Evolutionary conservation across 2,888 invertebrate genomes (phyloP).

Genomic region (Drosophila yooni): DNA sequence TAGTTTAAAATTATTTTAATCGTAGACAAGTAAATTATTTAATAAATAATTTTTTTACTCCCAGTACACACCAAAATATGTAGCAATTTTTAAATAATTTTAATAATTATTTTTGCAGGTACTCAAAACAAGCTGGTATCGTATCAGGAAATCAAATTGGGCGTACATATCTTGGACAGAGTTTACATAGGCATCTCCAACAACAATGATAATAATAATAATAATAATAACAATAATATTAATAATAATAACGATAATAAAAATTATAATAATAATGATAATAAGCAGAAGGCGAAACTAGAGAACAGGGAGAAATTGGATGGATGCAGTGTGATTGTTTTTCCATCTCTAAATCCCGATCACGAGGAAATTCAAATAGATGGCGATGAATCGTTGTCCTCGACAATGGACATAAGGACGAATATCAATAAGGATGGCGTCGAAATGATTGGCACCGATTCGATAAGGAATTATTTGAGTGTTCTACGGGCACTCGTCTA

Average conservation of each 20-base stretch:
- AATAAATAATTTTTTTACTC: too few relatives aligned
- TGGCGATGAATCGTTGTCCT: conserved; percentile 83
- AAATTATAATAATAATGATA: conserved; percentile 35
- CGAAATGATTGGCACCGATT: conserved; percentile 85
- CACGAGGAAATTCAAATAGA: conserved; percentile 90
- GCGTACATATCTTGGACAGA: conserved; percentile 95
- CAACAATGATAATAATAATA: conserved; percentile 18
- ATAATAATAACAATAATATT: conserved; percentile 21
- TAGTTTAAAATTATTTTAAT: background rate
- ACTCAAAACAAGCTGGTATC: conserved; percentile 84
- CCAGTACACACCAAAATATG: background rate
- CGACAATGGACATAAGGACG: conserved; percentile 86
- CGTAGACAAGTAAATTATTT: background rate
- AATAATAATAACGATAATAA: conserved; percentile 32
- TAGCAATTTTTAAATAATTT: background rate
- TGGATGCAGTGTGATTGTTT: conserved; percentile 96
- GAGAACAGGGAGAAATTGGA: conserved; percentile 87
- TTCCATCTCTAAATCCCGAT: conserved; percentile 97
- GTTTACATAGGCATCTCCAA: conserved; percentile 89
- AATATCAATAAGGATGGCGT: conserved; percentile 96
- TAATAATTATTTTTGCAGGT: conserved; percentile 52
- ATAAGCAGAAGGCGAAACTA: conserved; percentile 22
- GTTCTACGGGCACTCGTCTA: conserved; percentile 89
- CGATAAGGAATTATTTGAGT: conserved; percentile 82
- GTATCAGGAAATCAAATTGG: conserved; percentile 86